Conservation (phyloP, 2,113 vertebrate genomes). For the Leptodactylus fuscus region DNA sequence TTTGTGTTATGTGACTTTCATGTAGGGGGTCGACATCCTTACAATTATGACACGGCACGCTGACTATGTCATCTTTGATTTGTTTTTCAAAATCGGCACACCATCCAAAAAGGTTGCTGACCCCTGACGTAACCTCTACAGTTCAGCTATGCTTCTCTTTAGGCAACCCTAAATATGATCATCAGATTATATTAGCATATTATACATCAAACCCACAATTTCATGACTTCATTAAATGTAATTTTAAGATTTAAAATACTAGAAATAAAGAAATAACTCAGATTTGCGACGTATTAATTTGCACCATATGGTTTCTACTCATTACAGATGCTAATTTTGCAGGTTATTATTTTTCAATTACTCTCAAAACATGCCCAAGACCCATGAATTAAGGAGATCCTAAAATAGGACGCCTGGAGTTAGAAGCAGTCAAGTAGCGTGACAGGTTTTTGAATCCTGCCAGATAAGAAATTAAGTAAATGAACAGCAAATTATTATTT, state of each 20-base stretch:
- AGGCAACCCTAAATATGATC: neutral
- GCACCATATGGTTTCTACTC: constrained; percentile 28
- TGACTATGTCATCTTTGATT: too few species aligned
- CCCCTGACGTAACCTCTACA: neutral
- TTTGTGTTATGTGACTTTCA: too few species aligned
- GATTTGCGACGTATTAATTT: neutral
- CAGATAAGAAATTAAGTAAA: neutral
- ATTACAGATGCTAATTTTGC: constrained; percentile 39
- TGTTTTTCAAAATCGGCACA: too few species aligned
- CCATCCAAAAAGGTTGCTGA: neutral
- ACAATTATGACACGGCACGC: too few species aligned
- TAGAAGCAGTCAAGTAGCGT: constrained; percentile 10
- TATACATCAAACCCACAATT: neutral
- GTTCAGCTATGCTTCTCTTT: neutral
- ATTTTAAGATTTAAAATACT: neutral
- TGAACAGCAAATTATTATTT: neutral
- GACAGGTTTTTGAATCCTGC: constrained; percentile 18
- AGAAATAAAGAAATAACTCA: neutral
- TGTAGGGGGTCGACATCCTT: too few species aligned
- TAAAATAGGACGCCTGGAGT: constrained; percentile 38
- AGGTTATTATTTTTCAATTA: constrained; percentile 48
- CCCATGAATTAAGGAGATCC: constrained; percentile 32
- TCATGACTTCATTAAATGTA: neutral
- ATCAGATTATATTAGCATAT: neutral
- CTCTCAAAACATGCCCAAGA: constrained; percentile 12